phyloP scores from a whole-genome alignment of 1,140 invertebrate genomes.

The Leguminivora glycinivorella region DNA sequence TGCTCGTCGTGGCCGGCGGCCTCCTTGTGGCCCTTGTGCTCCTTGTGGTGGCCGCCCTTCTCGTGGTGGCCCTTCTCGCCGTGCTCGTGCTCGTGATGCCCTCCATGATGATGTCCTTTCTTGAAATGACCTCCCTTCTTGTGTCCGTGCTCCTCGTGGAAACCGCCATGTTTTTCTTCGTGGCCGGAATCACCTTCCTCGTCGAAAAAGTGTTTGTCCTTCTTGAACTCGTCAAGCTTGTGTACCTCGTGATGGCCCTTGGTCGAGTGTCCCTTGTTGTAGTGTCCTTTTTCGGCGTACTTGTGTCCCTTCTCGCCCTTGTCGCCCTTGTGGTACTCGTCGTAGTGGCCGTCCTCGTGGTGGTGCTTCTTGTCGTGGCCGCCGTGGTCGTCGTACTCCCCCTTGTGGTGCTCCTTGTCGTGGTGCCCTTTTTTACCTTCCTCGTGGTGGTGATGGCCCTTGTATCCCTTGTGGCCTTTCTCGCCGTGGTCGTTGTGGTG shows the following conservation, averaged over 20 bases:
- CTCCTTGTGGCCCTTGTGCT: slow-evolving; percentile 73
- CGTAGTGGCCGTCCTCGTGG: slow-evolving; percentile 85
- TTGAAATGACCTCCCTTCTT: slow-evolving; percentile 85
- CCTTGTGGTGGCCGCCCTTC: slow-evolving; percentile 80
- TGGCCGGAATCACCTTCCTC: slow-evolving; percentile 87
- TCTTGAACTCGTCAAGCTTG: slow-evolving; percentile 85
- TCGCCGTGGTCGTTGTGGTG: slow-evolving; percentile 79
- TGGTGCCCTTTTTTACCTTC: slow-evolving; percentile 86
- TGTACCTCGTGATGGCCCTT: slow-evolving; percentile 89
- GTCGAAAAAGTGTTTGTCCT: slow-evolving; percentile 83
- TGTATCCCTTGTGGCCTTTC: slow-evolving; percentile 84
- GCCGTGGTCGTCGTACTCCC: slow-evolving; percentile 85
- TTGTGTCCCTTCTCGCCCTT: slow-evolving; percentile 83
- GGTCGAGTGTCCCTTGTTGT: slow-evolving; percentile 88
- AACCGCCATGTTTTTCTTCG: slow-evolving; percentile 83
- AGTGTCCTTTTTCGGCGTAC: slow-evolving; percentile 81
- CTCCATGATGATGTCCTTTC: slow-evolving; percentile 83
- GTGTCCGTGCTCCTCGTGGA: slow-evolving; percentile 83
- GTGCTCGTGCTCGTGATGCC: slow-evolving; percentile 83
- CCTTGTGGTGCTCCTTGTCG: slow-evolving; percentile 84
- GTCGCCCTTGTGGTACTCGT: slow-evolving; percentile 84
- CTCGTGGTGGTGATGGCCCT: slow-evolving; percentile 83
- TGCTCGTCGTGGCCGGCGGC: slow-evolving; percentile 79
- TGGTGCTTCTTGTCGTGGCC: slow-evolving; percentile 87
- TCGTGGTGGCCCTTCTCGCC: slow-evolving; percentile 86